Conservation (phyloP, 2,888 invertebrate species). For the Thysanoteuthis rhombus region DNA sequence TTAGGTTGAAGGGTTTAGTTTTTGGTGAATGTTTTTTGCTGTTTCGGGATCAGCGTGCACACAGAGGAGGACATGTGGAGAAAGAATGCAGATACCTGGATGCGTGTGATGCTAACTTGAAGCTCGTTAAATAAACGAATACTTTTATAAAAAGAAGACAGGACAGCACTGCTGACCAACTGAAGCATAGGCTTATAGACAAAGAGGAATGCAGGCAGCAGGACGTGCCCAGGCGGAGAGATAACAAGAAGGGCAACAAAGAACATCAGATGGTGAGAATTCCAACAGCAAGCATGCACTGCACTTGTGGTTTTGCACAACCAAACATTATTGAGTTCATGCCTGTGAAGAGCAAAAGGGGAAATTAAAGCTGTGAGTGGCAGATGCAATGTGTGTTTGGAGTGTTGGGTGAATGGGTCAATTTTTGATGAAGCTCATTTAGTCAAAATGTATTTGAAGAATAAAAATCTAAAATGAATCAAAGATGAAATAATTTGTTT, state of each 20-base stretch:
- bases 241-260: neutral
- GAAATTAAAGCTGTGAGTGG: neutral
- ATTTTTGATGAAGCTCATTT: neutral
- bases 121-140: neutral
- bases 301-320: slow-evolving; percentile 17
- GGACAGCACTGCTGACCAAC: neutral
- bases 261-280: slow-evolving; percentile 23
- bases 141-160: slow-evolving; percentile 21
- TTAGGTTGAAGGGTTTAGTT: neutral
- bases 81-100: slow-evolving; percentile 27
- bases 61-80: slow-evolving; percentile 13
- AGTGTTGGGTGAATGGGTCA: neutral
- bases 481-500: neutral
- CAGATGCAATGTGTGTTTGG: neutral
- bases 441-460: neutral
- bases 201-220: slow-evolving; percentile 13
- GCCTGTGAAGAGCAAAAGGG: slow-evolving; percentile 26
- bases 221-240: neutral
- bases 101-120: slow-evolving; percentile 2
- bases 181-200: slow-evolving; percentile 28
- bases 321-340: slow-evolving; percentile 17
- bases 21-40: too few species aligned
- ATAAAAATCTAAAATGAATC: neutral
- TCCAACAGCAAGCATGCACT: slow-evolving; percentile 15
- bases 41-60: neutral